Evolutionary conservation across 2,113 vertebrate species (phyloP), one percentile per base, ranked within the genome.

Genomic region (Gasterosteus aculeatus): DNA sequence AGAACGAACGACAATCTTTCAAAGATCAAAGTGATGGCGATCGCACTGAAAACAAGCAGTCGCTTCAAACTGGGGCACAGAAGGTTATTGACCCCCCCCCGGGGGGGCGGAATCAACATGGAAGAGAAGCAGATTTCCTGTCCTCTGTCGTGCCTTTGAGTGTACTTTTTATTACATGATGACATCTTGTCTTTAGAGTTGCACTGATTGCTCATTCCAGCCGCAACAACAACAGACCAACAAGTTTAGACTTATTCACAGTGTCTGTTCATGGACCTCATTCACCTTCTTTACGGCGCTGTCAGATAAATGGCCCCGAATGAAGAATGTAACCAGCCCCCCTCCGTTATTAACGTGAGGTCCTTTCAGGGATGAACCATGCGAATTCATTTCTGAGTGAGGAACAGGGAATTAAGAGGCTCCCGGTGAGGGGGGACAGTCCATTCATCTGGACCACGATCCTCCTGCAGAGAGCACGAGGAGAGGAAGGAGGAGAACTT

Each of bases 291-390:
- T 4, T 1, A 11, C 10, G 31, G 73, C n/a, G 33, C 38, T 47
- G 59, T 56, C 59, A 31, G 60, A 66, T 39, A 47, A 60, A 33
- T 22, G 26, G 29, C 39, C 47, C 7, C 29, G n/a, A 73, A 4
- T 12, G 29, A 6, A 80, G 65, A 29, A 35, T 49, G 57, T 75
- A 47, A 63, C 63, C 18, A 29, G 61, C 57, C 22, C 47, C 58
- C 35, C 29, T 54, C 54, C 0, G 62, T 51, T 62, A 64, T 72
- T 77, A 0, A 66, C 22, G 22, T 26, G 22, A 26, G 22, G 62
- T 26, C 8, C 78, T 83, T 47, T 72, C 83, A 83, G 42, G 77
- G 82, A 68, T 75, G 81, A 85, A 78, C 79, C 5, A 58, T 64
- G 83, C 68, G 69, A 74, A 90, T 75, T 59, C n/a, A 83, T 44